Base-by-base conservation (phyloP, 2,113 vertebrate genomes). In the Lamprologus ornatipinnis region DNA sequence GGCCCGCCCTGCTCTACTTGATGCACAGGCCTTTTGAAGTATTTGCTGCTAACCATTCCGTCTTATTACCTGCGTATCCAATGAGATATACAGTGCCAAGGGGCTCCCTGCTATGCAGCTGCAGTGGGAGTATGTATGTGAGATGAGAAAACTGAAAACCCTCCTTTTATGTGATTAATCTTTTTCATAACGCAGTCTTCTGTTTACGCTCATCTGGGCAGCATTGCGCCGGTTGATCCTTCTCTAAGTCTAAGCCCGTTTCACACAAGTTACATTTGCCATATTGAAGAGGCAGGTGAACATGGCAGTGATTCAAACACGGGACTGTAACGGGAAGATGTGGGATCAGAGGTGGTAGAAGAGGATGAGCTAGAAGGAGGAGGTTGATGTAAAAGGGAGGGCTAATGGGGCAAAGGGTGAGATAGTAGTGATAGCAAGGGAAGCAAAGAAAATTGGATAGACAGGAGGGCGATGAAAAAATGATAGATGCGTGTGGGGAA, bases 21-120 rank as follows among this genome's bases (percentile, higher is more conserved):
- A 94, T 91, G 83, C 84, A 55, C 65, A 49, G 19, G 37, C 84
- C 84, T 87, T 88, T 88, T 94, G 82, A 94, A 96, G 94, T 89
- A 92, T 94, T 93, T 86, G 91, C n/a, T 14, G 40, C 70, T 45
- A 57, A 86, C 82, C 80, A 81, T 82, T 87, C 87, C 31, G 23
- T 91, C 91, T 85, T 93, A 88, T 91, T 93, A 94, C 87, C 89
- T 94, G 84, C 47, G n/a, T 82, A 86, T 93, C 85, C 63, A 83
- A 51, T 40, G 81, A 82, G 81, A 89, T 85, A 26, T 80, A 55
- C 60, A 58, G 63, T 26, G 33, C 68, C 45, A 86, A 6, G 17
- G 35, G 49, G 58, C 84, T 86, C 49, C 82, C 37, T 57, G 79
- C 63, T 82, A 51, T 79, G 85, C 70, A 79, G 31, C 73, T 80